Evolutionary conservation across 2,888 invertebrate genomes (phyloP).

Genomic region (Beris morrisii): DNA sequence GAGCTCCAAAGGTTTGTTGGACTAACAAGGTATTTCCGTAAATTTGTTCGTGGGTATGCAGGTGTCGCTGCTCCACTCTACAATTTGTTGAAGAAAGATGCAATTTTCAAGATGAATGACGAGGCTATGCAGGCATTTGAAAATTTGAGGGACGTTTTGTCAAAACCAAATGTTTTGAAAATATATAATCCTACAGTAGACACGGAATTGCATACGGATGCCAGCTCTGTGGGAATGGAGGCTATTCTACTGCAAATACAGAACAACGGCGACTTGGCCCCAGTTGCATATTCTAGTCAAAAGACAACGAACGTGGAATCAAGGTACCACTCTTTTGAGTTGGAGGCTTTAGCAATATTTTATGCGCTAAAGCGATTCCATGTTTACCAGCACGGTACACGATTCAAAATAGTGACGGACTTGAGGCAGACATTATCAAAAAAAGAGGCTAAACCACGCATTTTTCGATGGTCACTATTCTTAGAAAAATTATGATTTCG

Average conservation of each 20-base stretch:
- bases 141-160: neutral
- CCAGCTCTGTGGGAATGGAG: constrained; percentile 42
- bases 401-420: constrained; percentile 26
- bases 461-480: constrained; percentile 25
- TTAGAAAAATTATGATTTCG: constrained; percentile 34
- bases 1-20: constrained; percentile 3
- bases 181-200: constrained; percentile 42
- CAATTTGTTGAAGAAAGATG: constrained; percentile 13
- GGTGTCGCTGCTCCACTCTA: neutral
- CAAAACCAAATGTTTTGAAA: constrained; percentile 39
- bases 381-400: constrained; percentile 16
- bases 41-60: constrained; percentile 12
- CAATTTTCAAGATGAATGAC: neutral
- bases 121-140: neutral
- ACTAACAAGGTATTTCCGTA: neutral
- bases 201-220: constrained; percentile 46
- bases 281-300: constrained; percentile 45
- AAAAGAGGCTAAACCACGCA: constrained; percentile 31
- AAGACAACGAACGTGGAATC: constrained; percentile 39
- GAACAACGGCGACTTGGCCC: constrained; percentile 32
- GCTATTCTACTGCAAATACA: constrained; percentile 41
- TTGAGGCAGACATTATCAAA: constrained; percentile 32
- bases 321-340: constrained; percentile 18
- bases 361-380: constrained; percentile 16
- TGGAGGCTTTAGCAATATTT: constrained; percentile 13